A percentile compares a stretch with the other conserved stretches of the same genome.
Evolutionary conservation across 2,113 vertebrate species (phyloP).

Genomic region (Egretta garzetta): DNA sequence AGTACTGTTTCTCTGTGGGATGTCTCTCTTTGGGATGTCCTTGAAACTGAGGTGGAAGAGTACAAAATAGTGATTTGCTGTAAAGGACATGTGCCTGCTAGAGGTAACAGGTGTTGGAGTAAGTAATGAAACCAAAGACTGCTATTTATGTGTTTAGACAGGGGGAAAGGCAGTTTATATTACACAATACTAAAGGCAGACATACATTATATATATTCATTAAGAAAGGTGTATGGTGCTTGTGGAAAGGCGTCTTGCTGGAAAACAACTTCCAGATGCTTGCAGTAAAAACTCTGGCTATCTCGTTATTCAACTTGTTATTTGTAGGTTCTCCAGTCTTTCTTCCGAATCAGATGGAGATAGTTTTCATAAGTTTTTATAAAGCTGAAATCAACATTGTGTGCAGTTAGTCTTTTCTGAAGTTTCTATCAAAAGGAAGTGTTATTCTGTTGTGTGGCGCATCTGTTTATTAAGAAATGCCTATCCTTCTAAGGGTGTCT

Average conservation of each 20-base stretch:
- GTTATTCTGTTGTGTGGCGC: background rate
- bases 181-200: background rate
- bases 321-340: background rate
- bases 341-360: background rate
- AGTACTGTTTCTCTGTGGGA: background rate
- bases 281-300: background rate
- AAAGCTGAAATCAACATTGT: background rate
- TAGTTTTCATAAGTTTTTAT: background rate
- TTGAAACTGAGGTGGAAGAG: background rate
- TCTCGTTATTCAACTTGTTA: background rate
- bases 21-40: background rate
- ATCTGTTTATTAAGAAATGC: background rate
- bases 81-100: background rate
- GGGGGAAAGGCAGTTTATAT: background rate
- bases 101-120: background rate
- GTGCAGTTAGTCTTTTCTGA: background rate
- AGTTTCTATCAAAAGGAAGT: background rate
- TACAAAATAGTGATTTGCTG: background rate
- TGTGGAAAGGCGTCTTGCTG: background rate
- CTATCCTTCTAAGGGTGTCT: background rate
- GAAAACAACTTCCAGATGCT: background rate
- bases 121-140: background rate
- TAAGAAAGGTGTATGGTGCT: background rate
- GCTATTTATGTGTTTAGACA: background rate
- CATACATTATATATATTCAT: background rate